Evolutionary conservation across 2,888 invertebrate genomes (phyloP), one percentile per base, ranked within the genome.

Genomic region (Gnatocerus cornutus): DNA sequence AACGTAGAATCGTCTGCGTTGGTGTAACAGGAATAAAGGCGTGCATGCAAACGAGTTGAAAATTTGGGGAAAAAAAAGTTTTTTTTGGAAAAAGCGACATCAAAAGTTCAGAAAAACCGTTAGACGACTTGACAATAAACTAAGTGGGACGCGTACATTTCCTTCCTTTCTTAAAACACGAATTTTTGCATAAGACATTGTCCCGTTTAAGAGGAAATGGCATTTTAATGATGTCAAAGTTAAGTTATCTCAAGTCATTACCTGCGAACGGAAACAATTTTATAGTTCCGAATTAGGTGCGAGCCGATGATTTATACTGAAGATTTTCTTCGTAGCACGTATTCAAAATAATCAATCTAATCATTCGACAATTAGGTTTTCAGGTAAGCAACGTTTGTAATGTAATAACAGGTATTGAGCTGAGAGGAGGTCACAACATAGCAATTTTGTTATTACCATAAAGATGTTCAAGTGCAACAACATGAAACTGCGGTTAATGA

Each of bases 21-120:
- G 14, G 14, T 43, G 56, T 56, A 43, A 56, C 29, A 13, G 9
- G 10, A 43, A 27, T 43, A 5, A 43, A 56, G 56, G 37, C 43
- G 10, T 56, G 56, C 56, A 56, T 56, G 13, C 21, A 10, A 56
- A 56, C 21, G 9, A 55, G 41, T 1, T 12, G 16, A 46, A 39
- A 8, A 21, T 56, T 56, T 4, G 8, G 27, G 5, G 29, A 12
- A 14, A 55, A 56, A 56, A 43, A 16, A 16, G 37, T 55, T n/a
- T 55, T 8, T 39, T 16, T 27, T 50, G 43, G n/a, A 43, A 55
- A 56, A 56, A 56, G 43, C 43, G 56, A 56, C 41, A 56, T 56
- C 56, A 43, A 56, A 27, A 4, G 50, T 16, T 27, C n/a, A 37
- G 10, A 16, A 29, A 21, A 21, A 39, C 55, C n/a, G 14, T 39